These are phyloP conservation scores for Alaudala cheleensis DNA, from an alignment of 2,113 vertebrate genomes.

Conservation along the genomic window DNA sequence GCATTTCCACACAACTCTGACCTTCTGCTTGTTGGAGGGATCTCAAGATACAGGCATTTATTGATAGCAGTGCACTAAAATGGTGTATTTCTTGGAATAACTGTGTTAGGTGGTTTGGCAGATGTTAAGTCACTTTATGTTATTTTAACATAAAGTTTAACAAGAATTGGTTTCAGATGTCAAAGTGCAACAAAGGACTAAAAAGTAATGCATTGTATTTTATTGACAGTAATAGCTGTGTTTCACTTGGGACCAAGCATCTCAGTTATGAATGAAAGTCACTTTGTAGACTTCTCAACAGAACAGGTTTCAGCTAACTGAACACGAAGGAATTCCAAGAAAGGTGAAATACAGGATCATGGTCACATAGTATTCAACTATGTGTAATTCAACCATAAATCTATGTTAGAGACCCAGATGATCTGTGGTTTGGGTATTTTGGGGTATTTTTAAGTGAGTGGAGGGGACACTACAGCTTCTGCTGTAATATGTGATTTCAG, in stretches of 20 bases:
- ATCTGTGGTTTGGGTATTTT: not conserved
- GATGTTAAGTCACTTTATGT: not conserved
- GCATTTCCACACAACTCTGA: constrained; percentile 20
- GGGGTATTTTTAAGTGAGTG: not conserved
- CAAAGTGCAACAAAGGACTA: not conserved
- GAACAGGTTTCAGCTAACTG: not conserved
- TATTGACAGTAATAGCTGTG: not conserved
- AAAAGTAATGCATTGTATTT: not conserved
- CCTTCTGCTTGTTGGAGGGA: not conserved
- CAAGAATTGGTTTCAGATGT: not conserved
- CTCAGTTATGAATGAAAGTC: not conserved
- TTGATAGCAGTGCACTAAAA: not conserved
- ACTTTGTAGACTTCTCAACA: not conserved
- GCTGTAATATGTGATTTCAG: not conserved
- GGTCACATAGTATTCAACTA: not conserved
- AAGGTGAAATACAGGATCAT: not conserved
- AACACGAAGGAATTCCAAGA: not conserved
- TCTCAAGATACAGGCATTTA: not conserved
- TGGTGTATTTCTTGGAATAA: not conserved
- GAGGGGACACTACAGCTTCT: not conserved
- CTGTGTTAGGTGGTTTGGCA: not conserved
- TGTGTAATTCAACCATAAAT: not conserved
- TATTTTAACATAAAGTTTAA: not conserved
- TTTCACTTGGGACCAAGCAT: not conserved
- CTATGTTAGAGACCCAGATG: not conserved